These are phyloP conservation scores for Amblyteles armatorius DNA, from an alignment of 2,888 invertebrate species.

Conservation along the genomic window DNA sequence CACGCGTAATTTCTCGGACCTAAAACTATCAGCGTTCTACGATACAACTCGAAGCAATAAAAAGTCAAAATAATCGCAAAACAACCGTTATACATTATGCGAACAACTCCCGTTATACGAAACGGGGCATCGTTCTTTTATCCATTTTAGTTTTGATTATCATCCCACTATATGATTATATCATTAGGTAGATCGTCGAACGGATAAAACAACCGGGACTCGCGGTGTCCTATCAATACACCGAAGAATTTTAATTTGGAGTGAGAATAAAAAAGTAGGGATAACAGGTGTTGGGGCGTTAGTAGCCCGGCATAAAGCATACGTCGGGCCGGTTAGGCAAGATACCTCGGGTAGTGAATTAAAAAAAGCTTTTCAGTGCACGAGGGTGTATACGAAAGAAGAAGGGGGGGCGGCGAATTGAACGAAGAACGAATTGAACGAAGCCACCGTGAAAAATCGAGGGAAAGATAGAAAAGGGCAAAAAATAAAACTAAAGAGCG, in stretches of 20 bases:
- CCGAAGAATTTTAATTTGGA: background rate
- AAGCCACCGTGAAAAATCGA: slow-evolving; percentile 11
- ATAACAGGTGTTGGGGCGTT: slow-evolving; percentile 62
- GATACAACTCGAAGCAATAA: background rate
- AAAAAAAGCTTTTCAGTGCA: slow-evolving; percentile 21
- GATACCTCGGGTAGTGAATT: background rate
- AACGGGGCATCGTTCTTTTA: too few relatives aligned
- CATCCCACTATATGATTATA: too few relatives aligned
- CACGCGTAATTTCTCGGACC: slow-evolving; percentile 1
- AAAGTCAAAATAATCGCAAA: background rate
- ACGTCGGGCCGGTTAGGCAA: background rate
- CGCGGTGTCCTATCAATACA: too few relatives aligned
- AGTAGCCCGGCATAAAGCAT: slow-evolving; percentile 20
- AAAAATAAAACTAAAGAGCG: slow-evolving; percentile 16
- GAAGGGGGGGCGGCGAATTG: background rate
- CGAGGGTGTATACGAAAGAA: slow-evolving; percentile 16
- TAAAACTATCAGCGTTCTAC: background rate
- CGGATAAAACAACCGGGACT: too few relatives aligned
- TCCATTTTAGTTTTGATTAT: too few relatives aligned
- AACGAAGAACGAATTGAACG: background rate
- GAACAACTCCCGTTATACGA: too few relatives aligned
- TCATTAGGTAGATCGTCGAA: too few relatives aligned
- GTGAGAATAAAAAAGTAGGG: slow-evolving; percentile 25
- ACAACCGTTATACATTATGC: too few relatives aligned
- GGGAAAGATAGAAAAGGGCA: slow-evolving; percentile 12